A percentile compares a stretch with the other conserved stretches of the same genome.
These are phyloP conservation scores for Panagrolaimus sp. DNA, from an alignment of 1,140 invertebrate species.

Conservation along the genomic window DNA sequence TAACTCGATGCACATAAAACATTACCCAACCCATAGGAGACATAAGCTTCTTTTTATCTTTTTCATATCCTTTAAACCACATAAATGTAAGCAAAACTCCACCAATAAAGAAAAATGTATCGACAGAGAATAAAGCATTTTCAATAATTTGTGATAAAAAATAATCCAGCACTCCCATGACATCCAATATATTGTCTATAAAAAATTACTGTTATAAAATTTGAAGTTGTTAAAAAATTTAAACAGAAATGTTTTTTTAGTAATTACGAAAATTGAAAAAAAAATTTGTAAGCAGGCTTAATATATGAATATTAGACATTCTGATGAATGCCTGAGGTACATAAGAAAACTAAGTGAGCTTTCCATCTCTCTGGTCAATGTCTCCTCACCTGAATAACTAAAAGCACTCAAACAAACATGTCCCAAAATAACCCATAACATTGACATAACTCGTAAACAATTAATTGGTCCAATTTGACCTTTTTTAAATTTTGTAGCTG, in stretches of 20 bases:
- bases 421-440: constrained; percentile 35
- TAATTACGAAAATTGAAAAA: too few relatives aligned
- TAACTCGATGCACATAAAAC: constrained; percentile 39
- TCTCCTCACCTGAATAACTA: background rate
- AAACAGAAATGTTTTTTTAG: too few relatives aligned
- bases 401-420: constrained; percentile 5
- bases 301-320: too few relatives aligned
- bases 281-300: too few relatives aligned
- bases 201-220: too few relatives aligned
- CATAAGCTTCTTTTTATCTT: constrained; percentile 24
- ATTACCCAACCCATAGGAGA: constrained; percentile 29
- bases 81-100: constrained; percentile 31
- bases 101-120: constrained; percentile 35
- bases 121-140: constrained; percentile 34
- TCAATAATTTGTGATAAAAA: constrained; percentile 17
- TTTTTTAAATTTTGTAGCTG: background rate
- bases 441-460: constrained; percentile 37
- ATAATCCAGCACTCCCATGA: constrained; percentile 17
- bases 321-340: too few relatives aligned
- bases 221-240: too few relatives aligned
- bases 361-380: too few relatives aligned
- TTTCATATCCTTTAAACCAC: constrained; percentile 32
- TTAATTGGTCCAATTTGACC: background rate
- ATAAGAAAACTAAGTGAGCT: too few relatives aligned
- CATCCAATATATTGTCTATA: constrained; percentile 24